phyloP scores from a whole-genome alignment of 2,797 vertebrate species.

The Acrossocheilus fasciatus region DNA sequence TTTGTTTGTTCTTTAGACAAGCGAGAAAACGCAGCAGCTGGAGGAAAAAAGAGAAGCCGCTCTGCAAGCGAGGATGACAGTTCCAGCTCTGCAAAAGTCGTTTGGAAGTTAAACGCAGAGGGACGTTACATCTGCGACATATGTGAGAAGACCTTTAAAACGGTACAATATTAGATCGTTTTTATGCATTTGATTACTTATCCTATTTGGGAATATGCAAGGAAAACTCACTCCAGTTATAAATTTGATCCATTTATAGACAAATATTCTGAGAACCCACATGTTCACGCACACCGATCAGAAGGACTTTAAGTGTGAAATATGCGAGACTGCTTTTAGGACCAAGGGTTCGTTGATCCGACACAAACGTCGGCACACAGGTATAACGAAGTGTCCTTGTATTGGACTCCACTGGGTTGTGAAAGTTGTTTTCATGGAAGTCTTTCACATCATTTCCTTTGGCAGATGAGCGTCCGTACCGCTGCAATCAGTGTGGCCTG shows the following conservation, averaged over 20 bases:
- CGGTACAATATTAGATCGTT: conserved; percentile 74
- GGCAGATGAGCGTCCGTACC: conserved; percentile 95
- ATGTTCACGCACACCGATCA: conserved; percentile 95
- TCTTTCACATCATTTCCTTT: background rate
- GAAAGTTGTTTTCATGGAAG: background rate
- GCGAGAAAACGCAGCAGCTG: conserved; percentile 56
- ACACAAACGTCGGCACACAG: conserved; percentile 95
- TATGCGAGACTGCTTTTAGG: conserved; percentile 91
- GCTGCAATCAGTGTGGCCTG: conserved; percentile 93
- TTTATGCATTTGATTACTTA: background rate
- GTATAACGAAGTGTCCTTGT: conserved; percentile 69
- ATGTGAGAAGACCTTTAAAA: conserved; percentile 98
- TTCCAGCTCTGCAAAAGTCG: conserved; percentile 71
- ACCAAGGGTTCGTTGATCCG: conserved; percentile 98
- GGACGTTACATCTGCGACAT: conserved; percentile 89
- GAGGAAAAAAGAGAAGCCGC: conserved; percentile 67
- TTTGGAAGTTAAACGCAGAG: conserved; percentile 85
- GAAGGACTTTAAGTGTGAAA: conserved; percentile 94
- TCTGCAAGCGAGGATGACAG: conserved; percentile 32
- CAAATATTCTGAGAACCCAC: conserved; percentile 95
- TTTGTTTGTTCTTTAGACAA: conserved; percentile 65
- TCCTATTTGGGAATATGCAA: background rate
- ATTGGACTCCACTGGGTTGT: background rate
- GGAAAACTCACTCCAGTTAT: background rate
- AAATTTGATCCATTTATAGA: conserved; percentile 70